These are phyloP conservation scores for Spicauda simplicius DNA, from an alignment of 2,888 invertebrate genomes.

Conservation along the genomic window DNA sequence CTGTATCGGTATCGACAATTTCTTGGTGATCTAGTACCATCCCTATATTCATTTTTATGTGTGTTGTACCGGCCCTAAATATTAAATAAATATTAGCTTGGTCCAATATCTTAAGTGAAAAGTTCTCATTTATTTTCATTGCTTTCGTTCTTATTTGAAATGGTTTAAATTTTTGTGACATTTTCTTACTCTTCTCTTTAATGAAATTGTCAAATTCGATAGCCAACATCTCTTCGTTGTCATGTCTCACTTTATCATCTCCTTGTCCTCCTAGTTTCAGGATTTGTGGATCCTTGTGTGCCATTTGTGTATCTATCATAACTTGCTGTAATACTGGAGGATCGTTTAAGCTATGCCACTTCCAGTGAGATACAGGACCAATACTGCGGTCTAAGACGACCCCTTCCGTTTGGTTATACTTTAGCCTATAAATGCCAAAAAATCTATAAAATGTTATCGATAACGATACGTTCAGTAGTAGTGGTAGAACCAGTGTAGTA, in stretches of 20 bases:
- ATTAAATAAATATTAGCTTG: slow-evolving; percentile 72
- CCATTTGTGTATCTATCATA: slow-evolving; percentile 74
- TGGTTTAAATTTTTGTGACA: slow-evolving; percentile 69
- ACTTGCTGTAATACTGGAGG: slow-evolving; percentile 76
- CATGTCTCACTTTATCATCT: slow-evolving; percentile 50
- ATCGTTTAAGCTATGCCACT: slow-evolving; percentile 78
- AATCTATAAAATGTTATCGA: too few species aligned
- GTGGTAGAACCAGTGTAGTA: too few species aligned
- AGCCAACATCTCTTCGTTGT: slow-evolving; percentile 76
- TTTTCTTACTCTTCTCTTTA: slow-evolving; percentile 72
- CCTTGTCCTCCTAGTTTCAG: slow-evolving; percentile 55
- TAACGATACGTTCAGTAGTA: slow-evolving; percentile 59
- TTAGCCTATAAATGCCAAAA: slow-evolving; percentile 54
- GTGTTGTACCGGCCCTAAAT: slow-evolving; percentile 65
- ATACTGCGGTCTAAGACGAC: slow-evolving; percentile 68
- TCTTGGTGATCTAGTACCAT: slow-evolving; percentile 72
- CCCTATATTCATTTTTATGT: slow-evolving; percentile 72
- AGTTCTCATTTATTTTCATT: slow-evolving; percentile 74
- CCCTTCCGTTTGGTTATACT: slow-evolving; percentile 80
- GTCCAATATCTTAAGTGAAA: slow-evolving; percentile 71
- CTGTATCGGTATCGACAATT: slow-evolving; percentile 70
- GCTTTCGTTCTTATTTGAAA: slow-evolving; percentile 79
- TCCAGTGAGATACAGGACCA: slow-evolving; percentile 76
- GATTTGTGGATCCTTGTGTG: slow-evolving; percentile 70
- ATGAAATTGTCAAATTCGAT: slow-evolving; percentile 77